Base-by-base conservation (phyloP, 2,888 invertebrate genomes). In the Choristoneura rosaceana region DNA sequence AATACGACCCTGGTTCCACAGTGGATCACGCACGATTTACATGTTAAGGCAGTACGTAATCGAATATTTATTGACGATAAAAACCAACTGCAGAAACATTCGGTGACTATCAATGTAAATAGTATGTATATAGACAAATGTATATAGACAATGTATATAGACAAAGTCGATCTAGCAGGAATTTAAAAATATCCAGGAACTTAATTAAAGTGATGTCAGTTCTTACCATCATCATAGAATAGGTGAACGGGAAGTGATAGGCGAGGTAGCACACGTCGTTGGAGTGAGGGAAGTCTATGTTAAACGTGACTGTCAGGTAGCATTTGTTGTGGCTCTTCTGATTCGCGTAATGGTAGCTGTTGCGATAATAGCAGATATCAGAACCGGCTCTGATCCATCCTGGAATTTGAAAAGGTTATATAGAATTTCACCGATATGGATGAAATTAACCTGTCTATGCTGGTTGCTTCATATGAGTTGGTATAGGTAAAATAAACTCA, bases 171-270 rank as follows among this genome's bases (percentile, higher is more conserved):
- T 55, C 9, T 33, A 58, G 4, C 38, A 38, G 38, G 38, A 14
- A 52, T 9, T 17, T 7, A 52, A 7, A 17, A 15, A 17, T 43
- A 43, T 38, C 38, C 38, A 38, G 38, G 38, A 38, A 38, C 38
- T 38, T 4, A 38, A 38, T 7, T 43, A 43, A 12, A 43, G 4
- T 47, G n/a, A n/a, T n/a, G 5, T 47, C 10, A 15, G 1, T 52
- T 8, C 86, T 83, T 80, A 97, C 96, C 96, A 97, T 94, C 83
- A 97, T 92, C 87, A 95, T 95, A 17, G 97, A 96, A 85, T 97
- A 98, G 0, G 97, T 97, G 87, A 97, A 98, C 0, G 98, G 98
- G 86, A 96, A 98, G 89, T 98, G 98, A 84, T 98, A 98, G 3
- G 98, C 98, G 74, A 98, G 87, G 87, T 98, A 98, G 86, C 97